Evolutionary conservation across 2,888 invertebrate species (phyloP).

Genomic region (Coelinius sp.): DNA sequence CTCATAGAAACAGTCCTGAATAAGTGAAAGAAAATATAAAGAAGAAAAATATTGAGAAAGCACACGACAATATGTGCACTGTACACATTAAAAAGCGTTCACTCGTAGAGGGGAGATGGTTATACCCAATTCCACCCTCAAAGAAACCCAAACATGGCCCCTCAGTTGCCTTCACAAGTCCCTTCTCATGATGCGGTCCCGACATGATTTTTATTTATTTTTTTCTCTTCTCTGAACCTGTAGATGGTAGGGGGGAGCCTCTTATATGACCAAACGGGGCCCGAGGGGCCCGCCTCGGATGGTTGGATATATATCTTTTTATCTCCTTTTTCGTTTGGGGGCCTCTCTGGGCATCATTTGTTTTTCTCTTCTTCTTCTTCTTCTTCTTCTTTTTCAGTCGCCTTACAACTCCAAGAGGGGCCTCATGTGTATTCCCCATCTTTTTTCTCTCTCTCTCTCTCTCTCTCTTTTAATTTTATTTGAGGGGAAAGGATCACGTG

Average conservation of each 20-base stretch:
- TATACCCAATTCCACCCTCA: slow-evolving; percentile 28
- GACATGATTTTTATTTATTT: slow-evolving; percentile 1
- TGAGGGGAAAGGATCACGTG: slow-evolving; percentile 42
- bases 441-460: slow-evolving; percentile 19
- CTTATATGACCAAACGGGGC: slow-evolving; percentile 23
- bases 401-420: slow-evolving; percentile 42
- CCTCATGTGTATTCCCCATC: slow-evolving; percentile 42
- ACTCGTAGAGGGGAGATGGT: background rate
- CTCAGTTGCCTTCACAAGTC: slow-evolving; percentile 10
- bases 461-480: slow-evolving; percentile 3
- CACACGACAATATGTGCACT: slow-evolving; percentile 24
- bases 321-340: slow-evolving; percentile 26
- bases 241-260: background rate
- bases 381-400: slow-evolving; percentile 28
- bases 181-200: slow-evolving; percentile 27
- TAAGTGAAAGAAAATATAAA: slow-evolving; percentile 4
- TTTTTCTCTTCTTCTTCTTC: slow-evolving; percentile 10
- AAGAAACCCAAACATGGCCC: slow-evolving; percentile 9
- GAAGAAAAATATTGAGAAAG: background rate
- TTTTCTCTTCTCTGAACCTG: background rate
- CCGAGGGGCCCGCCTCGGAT: slow-evolving; percentile 13
- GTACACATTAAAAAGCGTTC: background rate
- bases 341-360: slow-evolving; percentile 26
- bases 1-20: slow-evolving; percentile 15
- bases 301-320: slow-evolving; percentile 31